Evolutionary conservation across 2,888 invertebrate species (phyloP), one percentile per base, ranked within the genome.

Genomic region (Syrphus vitripennis): DNA sequence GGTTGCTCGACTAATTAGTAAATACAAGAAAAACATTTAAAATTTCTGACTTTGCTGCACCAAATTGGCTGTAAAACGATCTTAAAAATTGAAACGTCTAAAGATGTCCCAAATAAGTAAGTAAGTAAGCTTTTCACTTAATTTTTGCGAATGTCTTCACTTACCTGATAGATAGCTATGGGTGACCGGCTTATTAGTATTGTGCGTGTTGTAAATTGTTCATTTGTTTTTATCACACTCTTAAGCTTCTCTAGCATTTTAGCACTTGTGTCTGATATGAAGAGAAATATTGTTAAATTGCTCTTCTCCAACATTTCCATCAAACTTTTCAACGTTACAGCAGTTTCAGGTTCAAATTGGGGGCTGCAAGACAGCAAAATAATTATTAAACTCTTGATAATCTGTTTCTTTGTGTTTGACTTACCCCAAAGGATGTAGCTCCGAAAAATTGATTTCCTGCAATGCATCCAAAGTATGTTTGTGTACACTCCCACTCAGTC

Each of bases 341-440:
- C 89, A 57, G 90, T 90, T 87, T 92, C 92, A n/a, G 90, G 88
- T 29, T 91, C 91, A 79, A 90, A 92, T 86, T 92, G 92, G 34
- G 91, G 90, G 67, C 92, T 92, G 29, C 0, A 69, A 50, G 16
- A 16, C 29, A 16, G 24, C 12, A 12, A 76, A 57, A 24, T 19
- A n/a, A 19, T 10, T 4, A 45, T 3, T 19, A 31, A 42, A 16
- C 19, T 29, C 4, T 53, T 19, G 14, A 1, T 16, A n/a, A n/a
- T 40, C 5, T 5, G 4, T 45, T 19, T 45, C 45, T 19, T 16
- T 53, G 6, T 7, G 1, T n/a, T 29, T 3, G 12, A 70, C 76
- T 88, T 88, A 92, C 92, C 92, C 91, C 88, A 92, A 88, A 14
- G 92, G 92, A 90, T 93, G 92, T 53, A 91, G 90, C 83, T 91